Percentiles rank a stretch among this genome's conserved stretches.
Conservation (phyloP, 2,888 invertebrate species). For the Cryptocephalus primarius region DNA sequence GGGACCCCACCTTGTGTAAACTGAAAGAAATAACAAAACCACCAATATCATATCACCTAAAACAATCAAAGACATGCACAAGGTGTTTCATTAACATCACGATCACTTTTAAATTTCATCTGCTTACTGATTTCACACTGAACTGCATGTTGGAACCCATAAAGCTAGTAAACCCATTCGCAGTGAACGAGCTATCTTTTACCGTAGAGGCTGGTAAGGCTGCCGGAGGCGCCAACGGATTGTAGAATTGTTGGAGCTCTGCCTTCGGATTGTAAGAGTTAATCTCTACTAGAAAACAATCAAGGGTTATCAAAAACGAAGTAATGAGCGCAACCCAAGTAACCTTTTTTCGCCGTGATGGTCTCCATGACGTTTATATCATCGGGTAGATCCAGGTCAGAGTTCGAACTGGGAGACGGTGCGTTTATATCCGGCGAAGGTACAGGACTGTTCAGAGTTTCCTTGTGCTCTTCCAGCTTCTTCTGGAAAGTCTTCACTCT, state of each 20-base stretch:
- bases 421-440: constrained; percentile 59
- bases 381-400: constrained; percentile 64
- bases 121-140: constrained; percentile 30
- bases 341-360: too few relatives aligned
- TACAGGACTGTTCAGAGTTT: constrained; percentile 57
- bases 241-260: constrained; percentile 4
- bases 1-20: constrained; percentile 20
- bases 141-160: constrained; percentile 53
- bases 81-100: too few relatives aligned
- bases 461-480: constrained; percentile 71
- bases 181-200: constrained; percentile 2
- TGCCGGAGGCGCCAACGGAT: not conserved
- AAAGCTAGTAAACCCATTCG: constrained; percentile 52
- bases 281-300: not conserved
- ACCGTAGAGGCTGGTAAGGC: not conserved
- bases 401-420: constrained; percentile 71
- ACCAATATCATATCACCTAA: too few relatives aligned
- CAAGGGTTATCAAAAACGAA: not conserved
- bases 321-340: not conserved
- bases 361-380: constrained; percentile 3
- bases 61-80: too few relatives aligned
- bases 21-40: too few relatives aligned
- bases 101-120: too few relatives aligned
- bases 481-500: constrained; percentile 77
- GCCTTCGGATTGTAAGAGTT: constrained; percentile 13